Conservation (phyloP, 2,888 invertebrate genomes). For the Achlya flavicornis region DNA sequence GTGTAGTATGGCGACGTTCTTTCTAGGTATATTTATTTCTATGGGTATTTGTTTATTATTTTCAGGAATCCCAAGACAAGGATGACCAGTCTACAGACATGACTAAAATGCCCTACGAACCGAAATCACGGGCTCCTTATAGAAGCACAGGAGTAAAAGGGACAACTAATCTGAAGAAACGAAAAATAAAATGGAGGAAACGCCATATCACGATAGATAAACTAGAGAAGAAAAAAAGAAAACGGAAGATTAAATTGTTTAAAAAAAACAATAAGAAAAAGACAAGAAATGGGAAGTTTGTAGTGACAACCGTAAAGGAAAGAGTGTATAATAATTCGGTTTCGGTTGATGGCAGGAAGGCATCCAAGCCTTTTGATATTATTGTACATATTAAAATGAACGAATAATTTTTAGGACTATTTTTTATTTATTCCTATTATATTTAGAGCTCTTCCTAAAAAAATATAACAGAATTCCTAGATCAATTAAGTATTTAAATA, state of each 20-base stretch:
- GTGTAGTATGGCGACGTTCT: no score
- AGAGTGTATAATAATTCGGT: conserved; percentile 21
- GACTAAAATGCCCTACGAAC: conserved; percentile 9
- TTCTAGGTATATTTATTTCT: no score
- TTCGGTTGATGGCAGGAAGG: conserved; percentile 1
- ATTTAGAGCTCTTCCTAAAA: background rate
- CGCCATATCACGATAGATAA: conserved; percentile 14
- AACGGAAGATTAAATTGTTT: background rate
- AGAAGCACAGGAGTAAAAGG: conserved; percentile 22
- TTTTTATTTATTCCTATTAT: conserved; percentile 12
- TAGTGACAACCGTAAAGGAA: conserved; percentile 19
- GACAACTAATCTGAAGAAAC: conserved; percentile 18
- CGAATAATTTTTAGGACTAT: conserved; percentile 28
- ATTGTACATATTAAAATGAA: conserved; percentile 64
- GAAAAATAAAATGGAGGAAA: conserved; percentile 14
- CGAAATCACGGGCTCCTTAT: conserved; percentile 2
- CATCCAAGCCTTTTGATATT: conserved; percentile 53
- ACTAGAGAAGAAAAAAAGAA: conserved; percentile 1
- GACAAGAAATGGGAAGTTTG: conserved; percentile 18
- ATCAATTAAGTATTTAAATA: no score
- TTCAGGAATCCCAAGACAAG: background rate
- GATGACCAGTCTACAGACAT: background rate
- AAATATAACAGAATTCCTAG: no score
- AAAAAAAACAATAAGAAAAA: background rate
- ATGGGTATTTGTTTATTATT: background rate